Percentiles rank a stretch among this genome's conserved stretches.
phyloP scores from a whole-genome alignment of 2,888 invertebrate genomes.

The Gryllus longicercus region DNA sequence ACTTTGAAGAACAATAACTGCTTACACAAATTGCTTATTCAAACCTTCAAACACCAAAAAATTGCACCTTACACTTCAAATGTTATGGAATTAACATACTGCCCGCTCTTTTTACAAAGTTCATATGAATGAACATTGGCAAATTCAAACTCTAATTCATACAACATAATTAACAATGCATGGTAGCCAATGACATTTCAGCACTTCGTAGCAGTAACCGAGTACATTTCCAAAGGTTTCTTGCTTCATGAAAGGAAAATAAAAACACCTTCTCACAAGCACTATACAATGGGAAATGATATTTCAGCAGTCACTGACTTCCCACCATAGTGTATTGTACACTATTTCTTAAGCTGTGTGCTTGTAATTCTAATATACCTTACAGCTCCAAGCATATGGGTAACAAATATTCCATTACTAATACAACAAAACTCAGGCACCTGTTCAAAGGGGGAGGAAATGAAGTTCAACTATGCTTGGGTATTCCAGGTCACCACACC shows the following conservation, averaged over 20 bases:
- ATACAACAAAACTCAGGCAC: neutral
- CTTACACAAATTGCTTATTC: neutral
- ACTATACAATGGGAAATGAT: slow-evolving; percentile 6
- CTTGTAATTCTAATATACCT: neutral
- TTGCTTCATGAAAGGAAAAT: neutral
- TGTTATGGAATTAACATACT: neutral
- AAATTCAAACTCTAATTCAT: neutral
- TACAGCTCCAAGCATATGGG: neutral
- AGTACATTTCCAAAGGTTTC: neutral
- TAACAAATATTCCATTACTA: slow-evolving; percentile 3
- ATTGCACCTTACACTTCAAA: neutral
- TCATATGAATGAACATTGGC: neutral
- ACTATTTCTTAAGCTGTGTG: neutral
- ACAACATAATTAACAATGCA: neutral
- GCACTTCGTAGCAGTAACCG: neutral
- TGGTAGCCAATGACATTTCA: neutral
- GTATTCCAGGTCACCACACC: neutral
- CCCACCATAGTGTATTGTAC: neutral
- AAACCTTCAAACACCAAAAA: neutral
- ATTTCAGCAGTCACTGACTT: neutral
- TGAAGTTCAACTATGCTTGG: slow-evolving; percentile 1
- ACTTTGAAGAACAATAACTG: neutral
- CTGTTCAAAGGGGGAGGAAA: slow-evolving; percentile 17
- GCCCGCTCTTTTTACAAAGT: neutral
- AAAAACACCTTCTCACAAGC: neutral